A percentile compares a stretch with the other conserved stretches of the same genome.
phyloP scores from a whole-genome alignment of 2,113 vertebrate species.

The Antechinus stuartii region DNA sequence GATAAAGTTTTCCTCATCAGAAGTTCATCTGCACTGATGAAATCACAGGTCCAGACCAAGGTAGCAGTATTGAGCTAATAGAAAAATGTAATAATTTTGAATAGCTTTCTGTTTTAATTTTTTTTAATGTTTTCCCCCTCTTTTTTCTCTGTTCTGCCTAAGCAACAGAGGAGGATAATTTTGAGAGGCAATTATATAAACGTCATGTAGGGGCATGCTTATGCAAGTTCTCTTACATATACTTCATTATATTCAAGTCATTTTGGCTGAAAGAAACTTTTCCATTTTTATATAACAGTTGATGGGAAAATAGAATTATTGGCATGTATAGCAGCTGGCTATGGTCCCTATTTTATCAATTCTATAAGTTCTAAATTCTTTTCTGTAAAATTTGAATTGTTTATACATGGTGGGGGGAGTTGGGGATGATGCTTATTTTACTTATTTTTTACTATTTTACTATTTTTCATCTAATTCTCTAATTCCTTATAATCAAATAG shows the following conservation, averaged over 20 bases:
- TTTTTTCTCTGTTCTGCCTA: neutral
- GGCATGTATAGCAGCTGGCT: neutral
- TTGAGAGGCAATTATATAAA: neutral
- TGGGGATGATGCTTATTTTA: neutral
- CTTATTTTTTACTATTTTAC: constrained; percentile 31
- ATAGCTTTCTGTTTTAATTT: neutral
- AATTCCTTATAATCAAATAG: neutral
- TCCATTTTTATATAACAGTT: neutral
- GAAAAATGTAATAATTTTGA: neutral
- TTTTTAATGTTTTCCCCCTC: neutral
- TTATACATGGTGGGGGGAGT: neutral
- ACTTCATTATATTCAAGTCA: neutral
- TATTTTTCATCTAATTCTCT: constrained; percentile 2
- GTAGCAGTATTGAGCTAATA: neutral
- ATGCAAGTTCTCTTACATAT: neutral
- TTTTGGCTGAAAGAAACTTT: neutral
- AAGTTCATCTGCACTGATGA: neutral
- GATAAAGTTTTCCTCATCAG: neutral
- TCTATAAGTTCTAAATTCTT: neutral
- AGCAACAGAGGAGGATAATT: neutral
- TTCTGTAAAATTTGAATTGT: neutral
- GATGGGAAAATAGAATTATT: neutral
- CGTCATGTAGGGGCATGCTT: neutral
- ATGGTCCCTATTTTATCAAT: neutral
- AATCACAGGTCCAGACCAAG: neutral